A percentile compares a stretch with the other conserved stretches of the same genome.
phyloP scores from a whole-genome alignment of 2,797 vertebrate species.

The Sebastes kiyomatsui region DNA sequence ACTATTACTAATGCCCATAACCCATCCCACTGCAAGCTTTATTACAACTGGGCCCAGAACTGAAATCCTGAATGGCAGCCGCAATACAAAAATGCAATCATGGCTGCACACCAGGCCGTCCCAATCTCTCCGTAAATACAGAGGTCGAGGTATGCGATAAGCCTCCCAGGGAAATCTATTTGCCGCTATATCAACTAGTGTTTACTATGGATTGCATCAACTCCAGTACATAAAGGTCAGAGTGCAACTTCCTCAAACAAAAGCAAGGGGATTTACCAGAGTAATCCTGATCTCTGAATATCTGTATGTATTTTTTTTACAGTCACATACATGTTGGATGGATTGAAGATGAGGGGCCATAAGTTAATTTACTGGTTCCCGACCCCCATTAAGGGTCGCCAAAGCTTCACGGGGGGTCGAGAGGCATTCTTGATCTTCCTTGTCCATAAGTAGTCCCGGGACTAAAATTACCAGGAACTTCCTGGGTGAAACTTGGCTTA shows the following conservation, averaged over 20 bases:
- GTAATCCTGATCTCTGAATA: neutral
- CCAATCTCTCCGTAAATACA: slow-evolving; percentile 47
- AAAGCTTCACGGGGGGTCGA: too few relatives aligned
- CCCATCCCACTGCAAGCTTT: neutral
- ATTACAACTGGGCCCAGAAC: slow-evolving; percentile 20
- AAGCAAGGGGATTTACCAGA: neutral
- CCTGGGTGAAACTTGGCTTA: accelerated
- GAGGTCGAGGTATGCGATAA: slow-evolving; percentile 9
- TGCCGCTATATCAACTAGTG: neutral
- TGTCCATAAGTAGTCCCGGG: too few relatives aligned
- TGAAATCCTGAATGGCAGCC: slow-evolving; percentile 50
- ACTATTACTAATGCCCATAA: neutral
- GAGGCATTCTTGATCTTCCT: too few relatives aligned
- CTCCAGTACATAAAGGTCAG: neutral
- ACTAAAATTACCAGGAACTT: too few relatives aligned
- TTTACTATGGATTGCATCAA: slow-evolving; percentile 7
- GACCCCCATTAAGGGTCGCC: too few relatives aligned
- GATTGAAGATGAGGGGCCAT: neutral
- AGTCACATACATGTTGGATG: neutral
- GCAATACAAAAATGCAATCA: slow-evolving; percentile 47
- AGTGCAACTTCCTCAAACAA: neutral
- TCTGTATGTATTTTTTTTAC: neutral
- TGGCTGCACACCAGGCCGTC: slow-evolving; percentile 40
- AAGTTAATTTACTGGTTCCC: neutral
- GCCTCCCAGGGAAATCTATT: slow-evolving; percentile 16